Conservation (phyloP, 1,140 invertebrate genomes). For the Eufriesea mexicana region DNA sequence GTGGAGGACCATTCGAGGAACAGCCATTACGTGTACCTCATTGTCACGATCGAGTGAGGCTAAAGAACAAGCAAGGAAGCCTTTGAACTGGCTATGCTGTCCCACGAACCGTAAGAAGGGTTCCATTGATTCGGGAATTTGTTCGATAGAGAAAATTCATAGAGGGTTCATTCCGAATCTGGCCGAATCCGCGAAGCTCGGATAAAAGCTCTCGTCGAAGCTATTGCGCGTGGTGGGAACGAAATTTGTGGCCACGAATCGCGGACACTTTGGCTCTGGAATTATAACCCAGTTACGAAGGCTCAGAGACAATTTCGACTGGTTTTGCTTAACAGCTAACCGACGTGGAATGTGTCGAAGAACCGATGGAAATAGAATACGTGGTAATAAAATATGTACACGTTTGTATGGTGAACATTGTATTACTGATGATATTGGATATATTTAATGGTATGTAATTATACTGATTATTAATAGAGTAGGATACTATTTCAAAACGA, state of each 20-base stretch:
- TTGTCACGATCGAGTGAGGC: slow-evolving; percentile 33
- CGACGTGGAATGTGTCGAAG: no score
- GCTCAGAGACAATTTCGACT: no score
- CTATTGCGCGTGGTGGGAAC: not conserved
- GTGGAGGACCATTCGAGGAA: not conserved
- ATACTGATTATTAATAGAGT: no score
- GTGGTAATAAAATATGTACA: no score
- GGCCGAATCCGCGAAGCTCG: not conserved
- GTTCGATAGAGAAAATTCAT: not conserved
- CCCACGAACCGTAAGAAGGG: not conserved
- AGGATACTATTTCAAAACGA: no score
- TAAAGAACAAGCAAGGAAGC: not conserved
- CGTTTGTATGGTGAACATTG: no score
- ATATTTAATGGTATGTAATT: no score
- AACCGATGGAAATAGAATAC: no score
- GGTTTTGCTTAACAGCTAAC: no score
- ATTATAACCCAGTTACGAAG: no score
- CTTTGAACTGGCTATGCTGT: not conserved
- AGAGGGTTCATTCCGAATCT: not conserved
- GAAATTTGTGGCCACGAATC: not conserved
- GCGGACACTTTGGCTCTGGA: no score
- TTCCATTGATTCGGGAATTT: not conserved
- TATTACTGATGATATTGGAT: no score
- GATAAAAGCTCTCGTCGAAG: not conserved
- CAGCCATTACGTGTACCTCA: slow-evolving; percentile 37